Evolutionary conservation across 2,797 vertebrate species (phyloP).

Genomic region (Semaprochilodus insignis): DNA sequence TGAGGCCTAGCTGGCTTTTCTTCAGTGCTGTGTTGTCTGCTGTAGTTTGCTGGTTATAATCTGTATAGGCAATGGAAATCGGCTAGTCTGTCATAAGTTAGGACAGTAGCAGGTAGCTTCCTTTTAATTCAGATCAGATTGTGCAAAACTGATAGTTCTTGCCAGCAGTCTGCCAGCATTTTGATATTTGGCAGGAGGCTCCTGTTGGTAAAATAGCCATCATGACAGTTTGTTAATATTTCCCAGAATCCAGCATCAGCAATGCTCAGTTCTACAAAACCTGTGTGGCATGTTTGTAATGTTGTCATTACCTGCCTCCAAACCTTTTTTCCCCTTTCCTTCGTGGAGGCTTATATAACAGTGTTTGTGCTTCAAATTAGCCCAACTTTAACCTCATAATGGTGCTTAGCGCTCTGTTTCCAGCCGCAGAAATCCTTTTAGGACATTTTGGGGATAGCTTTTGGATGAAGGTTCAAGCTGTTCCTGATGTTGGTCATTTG

Average conservation of each 20-base stretch:
- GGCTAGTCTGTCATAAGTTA: neutral
- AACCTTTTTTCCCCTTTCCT: neutral
- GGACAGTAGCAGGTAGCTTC: neutral
- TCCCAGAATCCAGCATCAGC: neutral
- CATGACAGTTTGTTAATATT: neutral
- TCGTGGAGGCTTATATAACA: constrained; percentile 26
- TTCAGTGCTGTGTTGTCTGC: neutral
- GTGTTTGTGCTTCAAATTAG: constrained; percentile 39
- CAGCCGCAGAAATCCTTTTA: constrained; percentile 3
- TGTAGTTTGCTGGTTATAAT: too few relatives aligned
- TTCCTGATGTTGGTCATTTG: neutral
- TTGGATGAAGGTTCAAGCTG: neutral
- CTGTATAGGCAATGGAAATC: too few relatives aligned
- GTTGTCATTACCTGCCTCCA: neutral
- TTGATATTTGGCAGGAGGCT: neutral
- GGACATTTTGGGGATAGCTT: neutral
- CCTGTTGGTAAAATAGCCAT: neutral
- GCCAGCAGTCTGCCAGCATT: neutral
- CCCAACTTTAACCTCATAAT: constrained; percentile 36
- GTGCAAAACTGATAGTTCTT: neutral
- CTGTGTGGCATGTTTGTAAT: neutral
- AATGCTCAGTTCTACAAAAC: neutral
- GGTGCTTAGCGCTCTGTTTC: neutral
- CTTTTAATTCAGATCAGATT: neutral
- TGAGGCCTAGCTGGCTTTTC: neutral